phyloP scores from a whole-genome alignment of 2,888 invertebrate genomes.

The Parnassius smintheus region DNA sequence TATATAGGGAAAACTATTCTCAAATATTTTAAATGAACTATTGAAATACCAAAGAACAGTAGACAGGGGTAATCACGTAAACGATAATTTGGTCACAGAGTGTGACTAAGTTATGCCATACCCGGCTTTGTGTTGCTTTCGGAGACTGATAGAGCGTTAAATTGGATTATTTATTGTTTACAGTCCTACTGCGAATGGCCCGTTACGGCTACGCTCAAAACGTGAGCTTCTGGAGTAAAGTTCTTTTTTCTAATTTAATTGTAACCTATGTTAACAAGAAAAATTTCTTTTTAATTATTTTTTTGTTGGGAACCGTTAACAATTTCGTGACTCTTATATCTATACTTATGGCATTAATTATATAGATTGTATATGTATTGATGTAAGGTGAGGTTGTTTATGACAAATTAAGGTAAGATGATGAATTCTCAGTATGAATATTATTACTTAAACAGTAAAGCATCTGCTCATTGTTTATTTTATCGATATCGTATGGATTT shows the following conservation, averaged over 20 bases:
- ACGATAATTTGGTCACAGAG: slow-evolving; percentile 27
- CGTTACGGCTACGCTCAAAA: slow-evolving; percentile 49
- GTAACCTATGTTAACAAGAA: background rate
- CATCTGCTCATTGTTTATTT: too few species aligned
- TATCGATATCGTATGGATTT: too few species aligned
- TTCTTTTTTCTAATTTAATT: slow-evolving; percentile 25
- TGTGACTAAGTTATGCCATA: slow-evolving; percentile 33
- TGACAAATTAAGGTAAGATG: too few species aligned
- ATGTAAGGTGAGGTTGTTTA: too few species aligned
- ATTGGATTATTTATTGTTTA: slow-evolving; percentile 53
- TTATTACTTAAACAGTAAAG: too few species aligned
- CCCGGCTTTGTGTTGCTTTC: slow-evolving; percentile 28
- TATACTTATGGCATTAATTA: too few species aligned
- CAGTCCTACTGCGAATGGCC: slow-evolving; percentile 34
- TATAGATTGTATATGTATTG: too few species aligned
- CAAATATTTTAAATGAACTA: background rate
- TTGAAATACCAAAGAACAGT: slow-evolving; percentile 6
- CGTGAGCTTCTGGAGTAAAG: slow-evolving; percentile 34
- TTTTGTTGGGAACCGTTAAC: background rate
- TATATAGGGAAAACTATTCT: too few species aligned
- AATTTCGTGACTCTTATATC: too few species aligned
- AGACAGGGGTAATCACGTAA: slow-evolving; percentile 24
- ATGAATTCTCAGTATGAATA: too few species aligned
- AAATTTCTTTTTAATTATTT: background rate
- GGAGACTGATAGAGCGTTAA: slow-evolving; percentile 47